Base-by-base conservation (phyloP, 2,888 invertebrate species). In the Bombyx huttoni region DNA sequence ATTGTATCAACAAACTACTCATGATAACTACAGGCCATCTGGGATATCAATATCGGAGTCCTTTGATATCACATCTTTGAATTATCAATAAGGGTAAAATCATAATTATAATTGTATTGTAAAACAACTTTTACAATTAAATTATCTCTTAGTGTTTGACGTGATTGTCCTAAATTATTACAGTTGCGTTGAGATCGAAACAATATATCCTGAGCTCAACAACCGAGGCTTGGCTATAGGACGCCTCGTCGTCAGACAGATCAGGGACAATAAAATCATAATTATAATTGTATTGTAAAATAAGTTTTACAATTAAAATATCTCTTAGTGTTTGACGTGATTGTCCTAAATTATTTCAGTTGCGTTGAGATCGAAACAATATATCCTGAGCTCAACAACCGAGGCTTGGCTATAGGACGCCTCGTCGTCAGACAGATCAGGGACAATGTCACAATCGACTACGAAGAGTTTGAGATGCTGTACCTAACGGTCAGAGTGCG, bases 401-500 rank as follows among this genome's bases (percentile, higher is more conserved):
- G 56, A 2, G 80, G 87, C 5, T 50, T 63, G 0, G 90, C 86
- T 0, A 62, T 61, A 1, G 90, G 88, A 0, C 68, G 62, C 2
- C 56, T 90, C 3, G 56, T 75, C 1, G 89, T 84, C 3, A 70
- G 65, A 34, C 79, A 86, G 65, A 79, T 89, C 53, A 57, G 80
- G 7, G 46, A 63, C 3, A 69, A 66, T 35, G 75, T 87, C 46
- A 89, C 89, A 53, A 87, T 91, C 35, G 91, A 92, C 73, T 92
- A 84, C 63, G 91, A 92, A 65, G 78, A 79, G 68, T 91, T 90
- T 58, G 91, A 92, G 58, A 82, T 90, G 13, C 73, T 92, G 24
- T 90, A 90, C 67, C 76, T 92, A 48, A 78, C 77, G 0, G 73
- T 92, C 46, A 68, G 79, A 40, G 90, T 90, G 1, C 75, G 72